Conservation (phyloP, 1,140 invertebrate species). For the Bicyclus anynana region DNA sequence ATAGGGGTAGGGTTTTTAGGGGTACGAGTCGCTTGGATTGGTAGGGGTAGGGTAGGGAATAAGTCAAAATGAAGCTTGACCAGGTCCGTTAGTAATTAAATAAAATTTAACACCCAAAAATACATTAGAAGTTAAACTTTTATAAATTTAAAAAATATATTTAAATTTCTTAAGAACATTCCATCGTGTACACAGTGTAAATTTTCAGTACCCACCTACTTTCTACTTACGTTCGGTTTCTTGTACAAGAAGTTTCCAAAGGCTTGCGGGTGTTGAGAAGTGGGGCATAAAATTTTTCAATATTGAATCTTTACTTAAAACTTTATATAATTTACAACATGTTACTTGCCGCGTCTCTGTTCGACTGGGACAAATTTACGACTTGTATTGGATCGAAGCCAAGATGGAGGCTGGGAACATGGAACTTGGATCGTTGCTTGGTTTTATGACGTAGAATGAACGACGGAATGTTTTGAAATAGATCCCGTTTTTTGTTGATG, state of each 20-base stretch:
- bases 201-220: too few species aligned
- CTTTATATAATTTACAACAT: neutral
- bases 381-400: neutral
- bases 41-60: too few species aligned
- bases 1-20: too few species aligned
- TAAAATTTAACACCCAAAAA: too few species aligned
- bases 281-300: neutral
- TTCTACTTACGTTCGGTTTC: neutral
- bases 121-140: too few species aligned
- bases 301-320: neutral
- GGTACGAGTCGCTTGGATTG: too few species aligned
- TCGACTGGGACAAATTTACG: neutral
- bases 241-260: neutral
- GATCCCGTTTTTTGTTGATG: neutral
- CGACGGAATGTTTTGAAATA: neutral
- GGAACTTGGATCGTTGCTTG: neutral
- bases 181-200: too few species aligned
- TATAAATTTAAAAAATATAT: too few species aligned
- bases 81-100: too few species aligned
- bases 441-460: neutral
- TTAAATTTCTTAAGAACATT: too few species aligned
- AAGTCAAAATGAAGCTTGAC: too few species aligned
- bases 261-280: neutral
- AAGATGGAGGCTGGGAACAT: neutral
- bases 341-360: neutral